phyloP scores from a whole-genome alignment of 2,797 vertebrate species.

The Sebastes nivosus region DNA sequence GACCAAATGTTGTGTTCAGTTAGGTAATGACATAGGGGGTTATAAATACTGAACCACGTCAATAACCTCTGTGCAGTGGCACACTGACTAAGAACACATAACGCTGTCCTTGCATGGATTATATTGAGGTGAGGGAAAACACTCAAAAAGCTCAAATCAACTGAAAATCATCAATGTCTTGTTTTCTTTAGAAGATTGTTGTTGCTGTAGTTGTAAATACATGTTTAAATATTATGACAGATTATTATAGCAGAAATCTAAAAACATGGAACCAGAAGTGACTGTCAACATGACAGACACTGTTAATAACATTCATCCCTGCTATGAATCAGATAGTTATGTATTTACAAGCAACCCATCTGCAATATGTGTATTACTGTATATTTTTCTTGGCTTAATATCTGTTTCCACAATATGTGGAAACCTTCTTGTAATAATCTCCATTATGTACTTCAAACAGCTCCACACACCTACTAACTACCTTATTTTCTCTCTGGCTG shows the following conservation, averaged over 20 bases:
- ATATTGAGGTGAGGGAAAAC: neutral
- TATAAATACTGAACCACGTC: neutral
- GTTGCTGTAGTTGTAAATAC: conserved; percentile 3
- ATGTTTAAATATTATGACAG: neutral
- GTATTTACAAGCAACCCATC: conserved; percentile 27
- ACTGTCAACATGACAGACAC: neutral
- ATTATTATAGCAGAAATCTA: neutral
- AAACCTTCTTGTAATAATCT: conserved; percentile 48
- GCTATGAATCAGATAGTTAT: neutral
- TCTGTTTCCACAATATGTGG: conserved; percentile 39
- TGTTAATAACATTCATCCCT: neutral
- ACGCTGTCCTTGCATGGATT: neutral
- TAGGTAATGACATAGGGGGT: neutral
- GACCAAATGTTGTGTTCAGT: neutral
- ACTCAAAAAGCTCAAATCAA: neutral
- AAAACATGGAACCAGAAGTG: neutral
- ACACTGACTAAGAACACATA: neutral
- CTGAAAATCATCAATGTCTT: neutral
- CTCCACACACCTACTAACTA: conserved; percentile 53
- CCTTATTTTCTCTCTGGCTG: conserved; percentile 48
- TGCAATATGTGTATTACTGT: conserved; percentile 10
- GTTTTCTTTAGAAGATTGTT: neutral
- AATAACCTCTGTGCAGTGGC: neutral
- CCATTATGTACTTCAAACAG: conserved; percentile 50
- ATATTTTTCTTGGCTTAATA: conserved; percentile 22